Evolutionary conservation across 2,888 invertebrate species (phyloP).

Genomic region (Monopis laevigella): DNA sequence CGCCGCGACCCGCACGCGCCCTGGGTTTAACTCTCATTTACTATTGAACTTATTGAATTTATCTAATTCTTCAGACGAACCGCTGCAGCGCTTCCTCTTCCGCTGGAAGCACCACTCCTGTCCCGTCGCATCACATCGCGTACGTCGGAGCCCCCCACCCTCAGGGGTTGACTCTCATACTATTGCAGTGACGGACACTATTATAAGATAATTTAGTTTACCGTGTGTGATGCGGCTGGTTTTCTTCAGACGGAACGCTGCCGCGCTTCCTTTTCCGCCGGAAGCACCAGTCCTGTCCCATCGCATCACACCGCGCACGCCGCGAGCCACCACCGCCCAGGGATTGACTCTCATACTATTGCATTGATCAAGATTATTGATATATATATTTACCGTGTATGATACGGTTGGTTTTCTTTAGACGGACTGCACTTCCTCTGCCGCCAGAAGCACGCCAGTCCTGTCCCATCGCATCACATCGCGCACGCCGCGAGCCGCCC

Average conservation of each 20-base stretch:
- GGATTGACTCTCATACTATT: conserved; percentile 47
- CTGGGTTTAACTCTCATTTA: too few relatives aligned
- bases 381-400: conserved; percentile 58
- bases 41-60: too few relatives aligned
- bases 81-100: too few relatives aligned
- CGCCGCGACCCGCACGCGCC: too few relatives aligned
- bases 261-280: conserved; percentile 75
- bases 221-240: conserved; percentile 68
- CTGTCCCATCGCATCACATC: conserved; percentile 74
- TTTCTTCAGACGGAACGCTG: conserved; percentile 70
- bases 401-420: conserved; percentile 70
- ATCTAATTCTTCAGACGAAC: too few relatives aligned
- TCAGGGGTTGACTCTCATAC: too few relatives aligned
- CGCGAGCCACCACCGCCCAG: conserved; percentile 64
- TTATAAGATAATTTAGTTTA: too few relatives aligned
- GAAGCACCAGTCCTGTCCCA: conserved; percentile 82
- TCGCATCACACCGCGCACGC: conserved; percentile 66
- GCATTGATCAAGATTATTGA: too few relatives aligned
- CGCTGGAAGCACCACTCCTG: too few relatives aligned
- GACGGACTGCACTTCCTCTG: conserved; percentile 74
- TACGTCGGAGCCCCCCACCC: too few relatives aligned
- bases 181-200: too few relatives aligned
- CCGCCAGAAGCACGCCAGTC: conserved; percentile 79
- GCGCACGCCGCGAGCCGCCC: conserved; percentile 62
- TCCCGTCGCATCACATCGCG: too few relatives aligned